Evolutionary conservation across 1,140 invertebrate species (phyloP).

Genomic region (Telenomus remus): DNA sequence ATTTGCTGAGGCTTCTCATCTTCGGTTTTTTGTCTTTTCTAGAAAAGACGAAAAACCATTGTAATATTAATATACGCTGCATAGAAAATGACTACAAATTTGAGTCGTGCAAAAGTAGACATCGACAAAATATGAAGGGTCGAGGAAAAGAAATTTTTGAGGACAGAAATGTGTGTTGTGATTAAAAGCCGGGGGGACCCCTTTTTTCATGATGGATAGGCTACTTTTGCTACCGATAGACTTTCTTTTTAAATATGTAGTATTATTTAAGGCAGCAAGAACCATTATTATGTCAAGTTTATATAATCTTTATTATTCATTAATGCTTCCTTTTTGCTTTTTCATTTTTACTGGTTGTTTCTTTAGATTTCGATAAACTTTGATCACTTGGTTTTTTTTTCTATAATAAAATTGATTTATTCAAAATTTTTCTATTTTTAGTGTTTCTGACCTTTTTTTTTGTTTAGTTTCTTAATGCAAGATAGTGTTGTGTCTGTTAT

Average conservation of each 20-base stretch:
- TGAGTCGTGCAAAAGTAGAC: conserved; percentile 46
- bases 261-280: conserved; percentile 67
- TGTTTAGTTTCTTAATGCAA: conserved; percentile 34
- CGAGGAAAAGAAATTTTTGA: conserved; percentile 41
- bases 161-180: conserved; percentile 37
- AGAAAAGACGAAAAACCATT: too few relatives aligned
- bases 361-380: conserved; percentile 44
- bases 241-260: conserved; percentile 60
- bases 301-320: conserved; percentile 54
- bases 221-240: conserved; percentile 54
- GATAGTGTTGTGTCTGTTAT: conserved; percentile 52
- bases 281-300: conserved; percentile 62
- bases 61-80: conserved; percentile 24
- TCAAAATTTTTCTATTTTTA: conserved; percentile 1
- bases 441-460: conserved; percentile 32
- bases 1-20: conserved; percentile 29
- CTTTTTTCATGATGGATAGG: conserved; percentile 31
- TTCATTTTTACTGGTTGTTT: conserved; percentile 37
- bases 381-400: neutral
- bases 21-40: too few relatives aligned
- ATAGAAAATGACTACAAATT: conserved; percentile 56
- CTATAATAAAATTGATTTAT: too few relatives aligned
- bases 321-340: conserved; percentile 41
- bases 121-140: conserved; percentile 51
- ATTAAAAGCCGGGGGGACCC: conserved; percentile 41